Base-by-base conservation (phyloP, 2,888 invertebrate species). In the Meteorus colon region DNA sequence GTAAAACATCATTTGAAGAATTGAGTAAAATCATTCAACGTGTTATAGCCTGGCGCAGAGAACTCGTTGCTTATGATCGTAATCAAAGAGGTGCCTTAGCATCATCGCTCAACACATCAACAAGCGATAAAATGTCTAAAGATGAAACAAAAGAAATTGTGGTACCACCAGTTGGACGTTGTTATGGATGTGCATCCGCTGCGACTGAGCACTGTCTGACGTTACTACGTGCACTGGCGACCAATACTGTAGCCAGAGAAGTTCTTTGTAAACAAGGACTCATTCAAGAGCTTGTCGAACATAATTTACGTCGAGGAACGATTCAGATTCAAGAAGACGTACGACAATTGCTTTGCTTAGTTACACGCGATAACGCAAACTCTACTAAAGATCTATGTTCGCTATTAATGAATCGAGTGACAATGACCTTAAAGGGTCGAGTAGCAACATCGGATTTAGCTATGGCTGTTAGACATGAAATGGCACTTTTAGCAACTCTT, bases 151-250 rank as follows among this genome's bases (percentile, higher is more conserved):
- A 68, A 45, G 73, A 80, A 16, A 76, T 76, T 0, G 71, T 80
- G 0, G 85, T 88, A 1, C 85, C 88, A 8, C 88, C 88, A 24
- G 90, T 91, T 0, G 94, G 94, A 80, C 93, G 94, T 4, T 97
- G 96, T 89, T 97, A 96, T 89, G 96, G 96, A 0, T 97, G 96
- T 86, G 95, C 97, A 2, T 93, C 96, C 74, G 95, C 98, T 1
- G 96, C 97, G 59, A 96, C 97, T 0, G 97, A 98, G 88, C 98
- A 98, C 88, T 98, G 98, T 88, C 92, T 98, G 41, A 97, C 97
- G 0, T 90, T 98, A 63, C 91, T 98, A 69, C 93, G 97, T 59
- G 98, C 98, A 45, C 92, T 98, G 82, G 97, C 97, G 5, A 95
- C 95, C 6, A 95, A 95, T 84, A 92, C 93, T 1, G 93, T 93